Base-by-base conservation (phyloP, 2,888 invertebrate genomes). In the Chydorus sphaericus region DNA sequence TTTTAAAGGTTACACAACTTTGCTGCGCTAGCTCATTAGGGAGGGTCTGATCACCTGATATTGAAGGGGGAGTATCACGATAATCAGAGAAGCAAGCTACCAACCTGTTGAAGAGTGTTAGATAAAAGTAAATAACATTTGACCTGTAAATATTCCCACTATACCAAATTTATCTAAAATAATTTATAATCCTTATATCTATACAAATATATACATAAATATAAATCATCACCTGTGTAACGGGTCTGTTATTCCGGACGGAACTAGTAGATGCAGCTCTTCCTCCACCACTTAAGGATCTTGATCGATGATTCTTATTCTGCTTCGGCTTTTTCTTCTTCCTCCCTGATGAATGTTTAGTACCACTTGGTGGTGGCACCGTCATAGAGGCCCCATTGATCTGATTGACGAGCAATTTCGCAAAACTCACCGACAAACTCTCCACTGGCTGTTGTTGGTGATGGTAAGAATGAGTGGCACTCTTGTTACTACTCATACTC, bases 391-490 rank as follows among this genome's bases (percentile, higher is more conserved):
- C 33, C 5, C 44, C 31, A 20, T 52, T 36, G 26, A 36, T 26
- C 23, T 52, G 31, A 20, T 23, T 29, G 20, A 52, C 23, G 6
- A 52, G 31, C 23, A 52, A 36, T 26, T 28, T 29, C 10, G 52
- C 36, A 10, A 52, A 36, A 52, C 36, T 52, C 4, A 52, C 31
- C 2, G 52, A 20, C 23, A 52, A 52, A 36, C 52, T 52, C 23
- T 52, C 36, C 31, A 52, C 44, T 16, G 44, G 44, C 44, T 44
- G 39, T 16, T 39, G 44, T 1, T 28, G 44, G n/a, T n/a, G n/a
- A n/a, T n/a, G n/a, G n/a, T 44, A 44, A 28, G 44, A n/a, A 44
- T 28, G 23, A 8, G 20, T 44, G 44, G 44, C 44, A 18, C 44
- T 44, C 14, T 26, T 44, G 10, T 23, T 44, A 10, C 8, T 11